These are phyloP conservation scores for Achlya flavicornis DNA, from an alignment of 2,888 invertebrate genomes.

Conservation along the genomic window DNA sequence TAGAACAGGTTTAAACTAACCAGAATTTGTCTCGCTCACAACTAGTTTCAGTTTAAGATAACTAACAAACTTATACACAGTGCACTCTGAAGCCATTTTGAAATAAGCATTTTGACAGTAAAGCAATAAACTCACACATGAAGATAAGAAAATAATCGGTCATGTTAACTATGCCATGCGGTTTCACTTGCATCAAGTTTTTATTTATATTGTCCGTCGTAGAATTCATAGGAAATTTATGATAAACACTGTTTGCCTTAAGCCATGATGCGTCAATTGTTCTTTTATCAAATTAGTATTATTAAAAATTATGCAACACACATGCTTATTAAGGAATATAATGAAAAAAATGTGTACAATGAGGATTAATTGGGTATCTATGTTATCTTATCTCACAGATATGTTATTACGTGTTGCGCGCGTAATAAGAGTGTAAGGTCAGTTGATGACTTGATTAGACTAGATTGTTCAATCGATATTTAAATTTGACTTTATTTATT, in stretches of 20 bases:
- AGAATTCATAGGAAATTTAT: too few relatives aligned
- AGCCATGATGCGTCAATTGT: neutral
- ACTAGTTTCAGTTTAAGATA: neutral
- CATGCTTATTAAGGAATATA: neutral
- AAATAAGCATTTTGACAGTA: neutral
- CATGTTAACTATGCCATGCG: neutral
- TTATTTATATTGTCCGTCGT: neutral
- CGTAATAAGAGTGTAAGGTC: neutral
- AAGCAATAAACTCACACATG: conserved; percentile 6
- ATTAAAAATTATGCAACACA: neutral
- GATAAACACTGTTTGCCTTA: too few relatives aligned
- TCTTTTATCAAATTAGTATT: neutral
- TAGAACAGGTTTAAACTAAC: neutral
- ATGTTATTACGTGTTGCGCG: neutral
- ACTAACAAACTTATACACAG: conserved; percentile 1
- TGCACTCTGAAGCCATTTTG: neutral
- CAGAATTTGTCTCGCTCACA: neutral
- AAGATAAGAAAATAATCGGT: conserved; percentile 5
- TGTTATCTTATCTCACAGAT: neutral
- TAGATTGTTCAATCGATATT: neutral
- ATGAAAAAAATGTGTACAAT: conserved; percentile 9
- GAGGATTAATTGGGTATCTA: conserved; percentile 4
- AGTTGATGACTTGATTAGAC: neutral
- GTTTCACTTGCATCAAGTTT: neutral
- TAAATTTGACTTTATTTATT: neutral